Percentiles rank a stretch among this genome's conserved stretches.
Evolutionary conservation across 2,113 vertebrate species (phyloP).

Genomic region (Lepidothrix coronata): DNA sequence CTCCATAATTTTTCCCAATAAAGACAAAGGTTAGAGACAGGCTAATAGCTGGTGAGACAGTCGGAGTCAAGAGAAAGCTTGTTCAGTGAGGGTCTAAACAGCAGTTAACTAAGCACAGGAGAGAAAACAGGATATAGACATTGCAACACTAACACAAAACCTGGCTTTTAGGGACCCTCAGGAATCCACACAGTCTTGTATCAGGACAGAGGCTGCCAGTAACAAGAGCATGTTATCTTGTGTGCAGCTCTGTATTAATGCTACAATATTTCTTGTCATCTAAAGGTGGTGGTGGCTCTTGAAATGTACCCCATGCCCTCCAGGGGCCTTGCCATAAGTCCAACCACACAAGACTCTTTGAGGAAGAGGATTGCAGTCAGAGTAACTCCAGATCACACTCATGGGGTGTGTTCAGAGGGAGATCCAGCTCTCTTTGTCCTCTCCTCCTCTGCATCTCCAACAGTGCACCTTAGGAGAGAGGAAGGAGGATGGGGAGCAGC

Average conservation of each 20-base stretch:
- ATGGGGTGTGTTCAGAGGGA: accelerated
- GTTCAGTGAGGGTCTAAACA: background rate
- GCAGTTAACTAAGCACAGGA: background rate
- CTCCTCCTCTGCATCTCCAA: background rate
- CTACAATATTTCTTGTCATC: background rate
- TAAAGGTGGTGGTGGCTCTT: too few relatives aligned
- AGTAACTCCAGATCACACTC: background rate
- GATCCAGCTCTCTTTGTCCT: background rate
- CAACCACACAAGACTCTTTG: accelerated
- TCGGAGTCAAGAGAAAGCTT: background rate
- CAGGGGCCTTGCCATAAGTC: background rate
- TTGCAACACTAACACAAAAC: background rate
- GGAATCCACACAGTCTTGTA: background rate
- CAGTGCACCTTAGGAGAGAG: background rate
- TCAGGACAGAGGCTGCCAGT: background rate
- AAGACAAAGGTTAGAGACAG: slow-evolving; percentile 36
- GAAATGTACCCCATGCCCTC: background rate
- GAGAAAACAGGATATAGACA: background rate
- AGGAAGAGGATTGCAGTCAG: background rate
- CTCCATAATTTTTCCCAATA: background rate
- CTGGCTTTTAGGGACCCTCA: background rate
- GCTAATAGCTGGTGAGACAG: background rate
- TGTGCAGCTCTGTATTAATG: background rate
- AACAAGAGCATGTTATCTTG: background rate
- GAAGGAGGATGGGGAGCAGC: background rate